A percentile compares a stretch with the other conserved stretches of the same genome.
These are phyloP conservation scores for Collichthys lucidus DNA, from an alignment of 2,113 vertebrate species.

Conservation along the genomic window DNA sequence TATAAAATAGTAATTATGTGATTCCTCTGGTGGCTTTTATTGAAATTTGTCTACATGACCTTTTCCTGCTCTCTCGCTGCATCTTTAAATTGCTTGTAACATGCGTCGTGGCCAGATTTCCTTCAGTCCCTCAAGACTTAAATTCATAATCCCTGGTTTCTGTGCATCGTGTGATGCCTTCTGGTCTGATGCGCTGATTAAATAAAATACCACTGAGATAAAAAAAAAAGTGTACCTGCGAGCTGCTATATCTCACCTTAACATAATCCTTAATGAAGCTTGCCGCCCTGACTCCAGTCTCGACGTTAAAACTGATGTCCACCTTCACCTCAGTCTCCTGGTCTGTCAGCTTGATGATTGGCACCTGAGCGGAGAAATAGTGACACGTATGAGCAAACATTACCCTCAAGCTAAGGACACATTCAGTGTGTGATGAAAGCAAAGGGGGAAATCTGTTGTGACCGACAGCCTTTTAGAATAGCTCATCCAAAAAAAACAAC, in stretches of 20 bases:
- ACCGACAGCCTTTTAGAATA: conserved; percentile 2
- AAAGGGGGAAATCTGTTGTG: background rate
- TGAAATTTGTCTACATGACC: conserved; percentile 42
- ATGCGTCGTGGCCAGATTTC: background rate
- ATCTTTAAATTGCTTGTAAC: background rate
- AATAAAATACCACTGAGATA: background rate
- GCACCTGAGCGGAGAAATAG: conserved; percentile 85
- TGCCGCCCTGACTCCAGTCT: conserved; percentile 97
- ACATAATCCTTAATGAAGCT: conserved; percentile 96
- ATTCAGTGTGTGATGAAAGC: background rate
- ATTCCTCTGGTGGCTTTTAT: conserved; percentile 40
- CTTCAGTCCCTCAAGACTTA: background rate
- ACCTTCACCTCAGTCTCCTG: conserved; percentile 98
- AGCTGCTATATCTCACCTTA: conserved; percentile 84
- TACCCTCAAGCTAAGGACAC: background rate
- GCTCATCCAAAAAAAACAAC: background rate
- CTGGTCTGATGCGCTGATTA: background rate
- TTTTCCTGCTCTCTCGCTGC: conserved; percentile 17
- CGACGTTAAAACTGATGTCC: conserved; percentile 99
- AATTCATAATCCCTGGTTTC: background rate
- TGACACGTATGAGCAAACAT: background rate
- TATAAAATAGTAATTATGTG: conserved; percentile 65
- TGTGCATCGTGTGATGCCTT: background rate
- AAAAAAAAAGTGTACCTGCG: background rate
- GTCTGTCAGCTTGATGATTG: conserved; percentile 99